A percentile compares a stretch with the other conserved stretches of the same genome.
Conservation (phyloP, 2,888 invertebrate genomes). For the Liopterus haemorrhoidalis region DNA sequence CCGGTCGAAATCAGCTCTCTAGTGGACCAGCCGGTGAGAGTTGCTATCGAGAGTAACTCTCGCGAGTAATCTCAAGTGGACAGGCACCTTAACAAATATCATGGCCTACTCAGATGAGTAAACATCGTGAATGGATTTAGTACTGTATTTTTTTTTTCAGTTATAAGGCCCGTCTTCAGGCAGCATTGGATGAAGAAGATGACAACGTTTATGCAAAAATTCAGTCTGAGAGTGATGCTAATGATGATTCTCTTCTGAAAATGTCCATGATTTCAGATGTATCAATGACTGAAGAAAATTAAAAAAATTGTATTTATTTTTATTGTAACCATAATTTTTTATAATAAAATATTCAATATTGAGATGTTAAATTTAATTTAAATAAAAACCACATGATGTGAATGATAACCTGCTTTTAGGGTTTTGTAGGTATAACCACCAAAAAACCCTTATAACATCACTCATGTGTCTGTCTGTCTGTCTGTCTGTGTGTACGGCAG, state of each 20-base stretch:
- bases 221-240: slow-evolving; percentile 36
- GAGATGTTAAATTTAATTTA: not conserved
- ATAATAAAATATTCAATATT: not conserved
- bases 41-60: no score
- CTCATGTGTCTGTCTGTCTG: no score
- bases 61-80: no score
- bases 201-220: slow-evolving; percentile 45
- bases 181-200: slow-evolving; percentile 71
- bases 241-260: slow-evolving; percentile 41
- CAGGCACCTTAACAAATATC: no score
- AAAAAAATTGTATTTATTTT: not conserved
- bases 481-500: no score
- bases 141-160: slow-evolving; percentile 53
- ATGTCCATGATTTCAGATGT: slow-evolving; percentile 33
- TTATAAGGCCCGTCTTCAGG: slow-evolving; percentile 74
- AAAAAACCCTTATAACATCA: no score
- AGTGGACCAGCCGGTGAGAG: no score
- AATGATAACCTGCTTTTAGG: no score
- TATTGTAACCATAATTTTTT: not conserved
- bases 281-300: slow-evolving; percentile 18
- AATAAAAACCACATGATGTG: no score
- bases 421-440: no score
- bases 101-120: no score
- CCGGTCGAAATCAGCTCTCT: no score
- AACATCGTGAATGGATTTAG: slow-evolving; percentile 3